Evolutionary conservation across 2,113 vertebrate genomes (phyloP).

Genomic region (Notechis scutatus): DNA sequence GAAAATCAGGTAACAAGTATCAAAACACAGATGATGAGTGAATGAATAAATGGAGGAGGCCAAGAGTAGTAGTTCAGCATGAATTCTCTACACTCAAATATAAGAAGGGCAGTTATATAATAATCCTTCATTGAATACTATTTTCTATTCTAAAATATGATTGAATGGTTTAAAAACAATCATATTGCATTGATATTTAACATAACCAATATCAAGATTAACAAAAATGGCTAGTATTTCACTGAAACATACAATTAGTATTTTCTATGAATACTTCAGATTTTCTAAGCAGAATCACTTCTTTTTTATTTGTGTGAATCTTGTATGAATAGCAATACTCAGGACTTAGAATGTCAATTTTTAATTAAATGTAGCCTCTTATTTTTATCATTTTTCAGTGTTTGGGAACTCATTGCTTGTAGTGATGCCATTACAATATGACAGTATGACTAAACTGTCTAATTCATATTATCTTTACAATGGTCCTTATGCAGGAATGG

Average conservation of each 20-base stretch:
- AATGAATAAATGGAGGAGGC: background rate
- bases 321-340: background rate
- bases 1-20: background rate
- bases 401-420: background rate
- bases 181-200: background rate
- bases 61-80: background rate
- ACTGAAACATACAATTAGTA: background rate
- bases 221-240: background rate
- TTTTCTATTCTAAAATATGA: background rate
- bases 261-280: background rate
- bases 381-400: background rate
- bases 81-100: background rate
- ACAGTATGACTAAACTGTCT: no score
- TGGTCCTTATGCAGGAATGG: no score
- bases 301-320: background rate
- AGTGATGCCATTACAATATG: no score
- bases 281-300: background rate
- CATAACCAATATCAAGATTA: background rate
- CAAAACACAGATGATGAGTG: background rate
- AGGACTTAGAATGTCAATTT: background rate
- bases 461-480: no score
- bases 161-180: background rate
- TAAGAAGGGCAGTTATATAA: background rate
- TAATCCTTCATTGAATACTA: background rate
- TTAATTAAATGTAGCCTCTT: background rate